phyloP scores from a whole-genome alignment of 2,888 invertebrate genomes.

The Molorchus minor region DNA sequence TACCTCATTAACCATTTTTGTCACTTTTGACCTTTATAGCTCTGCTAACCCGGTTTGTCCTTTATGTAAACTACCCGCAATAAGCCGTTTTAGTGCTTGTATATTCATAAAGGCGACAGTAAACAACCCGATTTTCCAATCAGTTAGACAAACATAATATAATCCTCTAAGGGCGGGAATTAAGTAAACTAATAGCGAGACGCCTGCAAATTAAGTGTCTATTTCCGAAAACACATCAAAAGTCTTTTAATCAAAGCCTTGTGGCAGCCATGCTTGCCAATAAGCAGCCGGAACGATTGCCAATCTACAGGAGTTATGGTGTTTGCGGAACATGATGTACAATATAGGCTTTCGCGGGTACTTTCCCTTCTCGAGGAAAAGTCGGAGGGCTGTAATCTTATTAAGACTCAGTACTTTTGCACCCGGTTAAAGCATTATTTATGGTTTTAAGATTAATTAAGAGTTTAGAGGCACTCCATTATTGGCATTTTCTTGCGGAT shows the following conservation, averaged over 20 bases:
- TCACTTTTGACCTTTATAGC: no score
- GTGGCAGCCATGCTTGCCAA: constrained; percentile 51
- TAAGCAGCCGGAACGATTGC: constrained; percentile 54
- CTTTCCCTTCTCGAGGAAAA: constrained; percentile 10
- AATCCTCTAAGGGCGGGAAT: constrained; percentile 41
- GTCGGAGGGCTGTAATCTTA: constrained; percentile 7
- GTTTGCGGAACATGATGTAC: constrained; percentile 55
- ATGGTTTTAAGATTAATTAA: no score
- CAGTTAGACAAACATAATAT: constrained; percentile 52
- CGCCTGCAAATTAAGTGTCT: constrained; percentile 43
- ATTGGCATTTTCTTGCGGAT: no score
- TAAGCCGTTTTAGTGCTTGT: constrained; percentile 15
- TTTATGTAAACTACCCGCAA: constrained; percentile 19
- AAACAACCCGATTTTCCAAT: constrained; percentile 45
- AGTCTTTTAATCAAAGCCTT: constrained; percentile 52
- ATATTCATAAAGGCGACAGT: constrained; percentile 15
- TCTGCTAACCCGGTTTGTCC: constrained; percentile 8
- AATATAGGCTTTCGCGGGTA: constrained; percentile 22
- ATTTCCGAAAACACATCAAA: constrained; percentile 38
- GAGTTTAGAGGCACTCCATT: no score
- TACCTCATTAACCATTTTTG: no score
- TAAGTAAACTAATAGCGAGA: constrained; percentile 48
- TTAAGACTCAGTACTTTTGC: no score
- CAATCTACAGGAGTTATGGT: constrained; percentile 57
- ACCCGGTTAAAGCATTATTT: no score